Evolutionary conservation across 2,797 vertebrate genomes (phyloP), one percentile per base, ranked within the genome.

Genomic region (Peromyscus aztecus): DNA sequence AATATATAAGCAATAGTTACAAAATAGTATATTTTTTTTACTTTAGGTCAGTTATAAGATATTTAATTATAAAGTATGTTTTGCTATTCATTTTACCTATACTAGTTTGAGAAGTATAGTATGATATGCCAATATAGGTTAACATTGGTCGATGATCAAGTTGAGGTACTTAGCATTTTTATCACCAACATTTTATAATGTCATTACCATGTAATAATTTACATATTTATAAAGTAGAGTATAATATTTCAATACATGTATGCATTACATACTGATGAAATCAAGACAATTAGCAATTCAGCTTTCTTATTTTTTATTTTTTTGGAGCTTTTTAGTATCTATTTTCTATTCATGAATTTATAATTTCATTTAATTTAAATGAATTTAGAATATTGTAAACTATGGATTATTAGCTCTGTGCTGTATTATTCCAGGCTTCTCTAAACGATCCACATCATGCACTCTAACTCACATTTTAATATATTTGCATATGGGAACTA

Each of bases 1-100:
- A 89, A 90, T 59, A 71, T 91, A 87, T 87, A 71, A 90, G 75
- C n/a, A 61, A n/a, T 24, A 46, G 11, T 71, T 82, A 87, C 40
- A 83, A 82, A 89, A 40, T 6, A 78, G 34, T n/a, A 17, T 23
- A 1, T 86, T 27, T 12, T 61, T 69, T 83, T 76, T 61, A 81
- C 71, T 52, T 84, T 52, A 63, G 4, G 4, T 6, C 6, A 84
- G 59, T 76, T 92, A 59, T 59, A 90, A 55, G 24, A 91, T 31
- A 83, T 90, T 57, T 94, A 63, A 92, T 92, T n/a, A 80, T 43
- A 75, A 87, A 80, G 7, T 13, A 31, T 7, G 69, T 84, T n/a
- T 65, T 67, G 86, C 55, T 27, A 55, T n/a, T 88, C 23, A 71
- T 29, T 89, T 89, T 63, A 65, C 9, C 52, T 82, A 23, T 75